Evolutionary conservation across 2,888 invertebrate genomes (phyloP).

Genomic region (Pseudanteris insignis): DNA sequence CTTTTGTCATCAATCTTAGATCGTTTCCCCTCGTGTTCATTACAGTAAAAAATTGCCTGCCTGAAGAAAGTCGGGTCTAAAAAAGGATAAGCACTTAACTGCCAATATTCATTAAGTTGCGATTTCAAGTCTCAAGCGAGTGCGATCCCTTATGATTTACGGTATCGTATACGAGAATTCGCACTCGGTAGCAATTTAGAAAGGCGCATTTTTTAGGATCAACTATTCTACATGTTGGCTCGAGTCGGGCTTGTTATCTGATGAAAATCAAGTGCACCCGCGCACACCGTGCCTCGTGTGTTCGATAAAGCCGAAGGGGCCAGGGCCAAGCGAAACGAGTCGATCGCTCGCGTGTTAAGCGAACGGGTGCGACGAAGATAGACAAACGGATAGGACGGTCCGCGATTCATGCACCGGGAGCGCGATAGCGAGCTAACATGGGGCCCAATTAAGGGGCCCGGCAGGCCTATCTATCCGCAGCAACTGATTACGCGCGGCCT

Average conservation of each 20-base stretch:
- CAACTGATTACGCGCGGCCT: constrained; percentile 44
- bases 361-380: constrained; percentile 33
- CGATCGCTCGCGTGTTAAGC: constrained; percentile 8
- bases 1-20: no score
- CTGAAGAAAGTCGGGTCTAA: no score
- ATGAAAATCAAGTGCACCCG: constrained; percentile 58
- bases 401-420: constrained; percentile 54
- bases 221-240: constrained; percentile 18
- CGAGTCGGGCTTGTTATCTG: constrained; percentile 49
- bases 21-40: no score
- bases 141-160: constrained; percentile 27
- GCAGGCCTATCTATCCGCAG: constrained; percentile 51
- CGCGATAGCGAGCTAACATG: constrained; percentile 60
- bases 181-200: constrained; percentile 42
- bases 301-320: constrained; percentile 49
- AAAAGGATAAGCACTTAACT: constrained; percentile 30
- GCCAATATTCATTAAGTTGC: constrained; percentile 29
- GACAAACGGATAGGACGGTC: constrained; percentile 45
- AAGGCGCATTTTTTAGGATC: constrained; percentile 27
- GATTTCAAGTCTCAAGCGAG: no score
- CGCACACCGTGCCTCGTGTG: constrained; percentile 52
- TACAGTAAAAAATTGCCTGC: no score
- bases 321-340: constrained; percentile 32
- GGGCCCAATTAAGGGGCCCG: constrained; percentile 61
- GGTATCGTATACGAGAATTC: constrained; percentile 36